Percentiles rank a stretch among this genome's conserved stretches.
phyloP scores from a whole-genome alignment of 1,140 invertebrate species.

The Drosophila sp. region DNA sequence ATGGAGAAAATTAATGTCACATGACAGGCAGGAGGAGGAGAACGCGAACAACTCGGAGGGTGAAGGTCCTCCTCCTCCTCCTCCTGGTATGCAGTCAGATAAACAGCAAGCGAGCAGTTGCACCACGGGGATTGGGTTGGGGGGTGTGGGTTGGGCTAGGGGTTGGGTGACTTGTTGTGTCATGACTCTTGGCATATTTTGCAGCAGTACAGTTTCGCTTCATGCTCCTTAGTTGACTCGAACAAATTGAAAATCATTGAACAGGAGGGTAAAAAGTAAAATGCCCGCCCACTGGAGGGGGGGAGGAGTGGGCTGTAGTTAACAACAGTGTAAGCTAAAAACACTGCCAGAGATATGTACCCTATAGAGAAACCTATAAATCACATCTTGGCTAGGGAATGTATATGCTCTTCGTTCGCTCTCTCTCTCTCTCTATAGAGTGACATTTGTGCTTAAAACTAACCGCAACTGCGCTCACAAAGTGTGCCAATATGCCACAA shows the following conservation, averaged over 20 bases:
- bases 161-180: slow-evolving; percentile 13
- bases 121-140: neutral
- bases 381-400: no score
- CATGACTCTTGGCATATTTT: slow-evolving; percentile 63
- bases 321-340: slow-evolving; percentile 15
- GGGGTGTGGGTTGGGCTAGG: neutral
- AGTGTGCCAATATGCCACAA: slow-evolving; percentile 75
- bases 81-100: slow-evolving; percentile 48
- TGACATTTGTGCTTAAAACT: slow-evolving; percentile 2
- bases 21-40: slow-evolving; percentile 31
- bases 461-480: slow-evolving; percentile 44
- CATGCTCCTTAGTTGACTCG: slow-evolving; percentile 61
- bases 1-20: slow-evolving; percentile 70
- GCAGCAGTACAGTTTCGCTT: slow-evolving; percentile 58
- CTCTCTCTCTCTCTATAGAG: neutral
- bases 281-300: slow-evolving; percentile 1
- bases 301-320: neutral
- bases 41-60: neutral
- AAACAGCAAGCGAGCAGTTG: slow-evolving; percentile 27
- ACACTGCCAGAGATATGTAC: neutral
- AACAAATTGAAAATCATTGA: slow-evolving; percentile 80
- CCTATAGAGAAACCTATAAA: no score
- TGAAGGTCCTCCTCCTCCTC: neutral
- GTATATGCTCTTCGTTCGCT: neutral
- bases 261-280: slow-evolving; percentile 23